Evolutionary conservation across 2,888 invertebrate species (phyloP).

Genomic region (Deroplatys truncata): DNA sequence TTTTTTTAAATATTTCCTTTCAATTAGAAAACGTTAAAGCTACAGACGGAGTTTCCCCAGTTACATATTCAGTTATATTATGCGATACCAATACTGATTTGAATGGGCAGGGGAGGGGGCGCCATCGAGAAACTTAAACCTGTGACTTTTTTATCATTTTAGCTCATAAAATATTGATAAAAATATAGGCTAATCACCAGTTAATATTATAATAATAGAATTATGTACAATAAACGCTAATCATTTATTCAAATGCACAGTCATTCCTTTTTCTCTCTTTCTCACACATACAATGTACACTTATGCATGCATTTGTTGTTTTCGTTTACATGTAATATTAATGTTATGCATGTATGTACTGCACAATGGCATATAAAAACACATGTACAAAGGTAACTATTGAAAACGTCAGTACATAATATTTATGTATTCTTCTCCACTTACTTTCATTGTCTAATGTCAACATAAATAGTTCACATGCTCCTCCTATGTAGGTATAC

Average conservation of each 20-base stretch:
- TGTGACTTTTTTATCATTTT: background rate
- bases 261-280: background rate
- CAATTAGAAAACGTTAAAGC: slow-evolving; percentile 7
- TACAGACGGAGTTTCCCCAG: background rate
- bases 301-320: slow-evolving; percentile 11
- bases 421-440: background rate
- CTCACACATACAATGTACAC: background rate
- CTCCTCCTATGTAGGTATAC: background rate
- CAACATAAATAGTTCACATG: background rate
- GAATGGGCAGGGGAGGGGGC: background rate
- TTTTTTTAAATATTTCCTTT: background rate
- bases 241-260: background rate
- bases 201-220: slow-evolving; percentile 9
- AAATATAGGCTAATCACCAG: slow-evolving; percentile 15
- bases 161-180: slow-evolving; percentile 13
- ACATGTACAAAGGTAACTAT: slow-evolving; percentile 18
- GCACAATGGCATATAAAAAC: slow-evolving; percentile 16
- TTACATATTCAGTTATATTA: slow-evolving; percentile 10
- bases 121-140: background rate
- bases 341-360: slow-evolving; percentile 10
- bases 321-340: slow-evolving; percentile 1
- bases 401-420: background rate
- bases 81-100: slow-evolving; percentile 16
- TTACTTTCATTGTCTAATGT: background rate
- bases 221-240: slow-evolving; percentile 10